Base-by-base conservation (phyloP, 2,797 vertebrate species). In the Muscicapa comitata region DNA sequence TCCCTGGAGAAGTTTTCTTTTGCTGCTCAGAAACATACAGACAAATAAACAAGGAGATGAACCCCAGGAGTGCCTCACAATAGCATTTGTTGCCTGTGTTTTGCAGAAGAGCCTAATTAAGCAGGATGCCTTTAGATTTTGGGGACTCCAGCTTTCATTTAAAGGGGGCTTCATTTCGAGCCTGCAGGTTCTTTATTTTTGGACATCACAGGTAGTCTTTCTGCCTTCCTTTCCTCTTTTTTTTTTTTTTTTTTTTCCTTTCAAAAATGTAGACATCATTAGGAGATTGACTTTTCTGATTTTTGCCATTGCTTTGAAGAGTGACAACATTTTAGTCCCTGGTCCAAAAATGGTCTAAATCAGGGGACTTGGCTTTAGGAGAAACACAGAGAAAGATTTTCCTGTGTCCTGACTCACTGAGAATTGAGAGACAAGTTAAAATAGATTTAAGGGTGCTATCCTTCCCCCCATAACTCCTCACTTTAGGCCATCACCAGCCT, bases 1-100 rank as follows among this genome's bases (percentile, higher is more conserved):
- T 94, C 94, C 87, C 93, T 73, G 79, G 92, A 94, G 95, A 95
- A 96, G 91, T 86, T 96, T 68, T 45, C 91, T 94, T 86, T 91
- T 85, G 76, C 89, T 94, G 90, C 76, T 94, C 66, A 81, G 93
- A 94, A 95, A 43, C 84, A 91, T 59, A 78, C 81, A 94, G 47
- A 45, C 58, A 95, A 86, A 92, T 53, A 93, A 96, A 76, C 79
- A 58, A 80, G 68, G 65, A 94, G 89, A 91, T 90, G 89, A 92
- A 94, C 53, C 37, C 40, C 11, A 35, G 35, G 73, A 90, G 66
- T 93, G 76, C 70, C 66, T 96, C 70, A 47, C 75, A 24, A 40
- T 47, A 78, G 31, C 29, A 31, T 83, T 91, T 45, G 20, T 68
- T 94, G 79, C 40, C 26, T 66, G 7, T 55, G 40, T 78, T 88